These are phyloP conservation scores for Hippocampus zosterae DNA, from an alignment of 2,113 vertebrate species.

Conservation along the genomic window DNA sequence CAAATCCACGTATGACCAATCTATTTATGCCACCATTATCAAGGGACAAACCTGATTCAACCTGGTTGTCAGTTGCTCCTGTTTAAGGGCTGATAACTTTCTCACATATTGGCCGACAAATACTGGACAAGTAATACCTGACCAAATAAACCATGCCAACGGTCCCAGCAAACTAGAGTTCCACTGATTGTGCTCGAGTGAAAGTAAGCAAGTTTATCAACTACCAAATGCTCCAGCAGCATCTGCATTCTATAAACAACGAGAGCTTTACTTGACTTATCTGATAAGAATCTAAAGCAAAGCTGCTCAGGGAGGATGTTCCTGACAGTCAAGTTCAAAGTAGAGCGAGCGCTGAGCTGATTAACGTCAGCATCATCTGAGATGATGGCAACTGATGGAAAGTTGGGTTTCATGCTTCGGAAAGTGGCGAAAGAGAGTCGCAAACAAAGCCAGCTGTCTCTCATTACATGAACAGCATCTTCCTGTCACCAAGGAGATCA, in stretches of 20 bases:
- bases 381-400: slow-evolving; percentile 56
- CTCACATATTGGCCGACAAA: neutral
- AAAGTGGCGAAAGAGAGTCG: slow-evolving; percentile 50
- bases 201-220: slow-evolving; percentile 35
- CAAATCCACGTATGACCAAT: neutral
- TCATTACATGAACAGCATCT: slow-evolving; percentile 75
- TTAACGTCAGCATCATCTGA: slow-evolving; percentile 55
- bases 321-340: slow-evolving; percentile 55
- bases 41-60: neutral
- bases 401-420: slow-evolving; percentile 56
- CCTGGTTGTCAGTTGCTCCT: no score
- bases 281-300: slow-evolving; percentile 61
- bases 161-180: neutral
- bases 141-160: neutral
- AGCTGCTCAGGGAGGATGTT: slow-evolving; percentile 24
- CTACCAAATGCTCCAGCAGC: slow-evolving; percentile 39
- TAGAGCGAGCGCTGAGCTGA: slow-evolving; percentile 45
- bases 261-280: slow-evolving; percentile 55
- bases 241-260: slow-evolving; percentile 58
- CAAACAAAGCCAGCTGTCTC: slow-evolving; percentile 70
- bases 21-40: neutral
- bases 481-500: slow-evolving; percentile 71
- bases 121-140: neutral
- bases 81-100: neutral
- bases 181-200: neutral